Evolutionary conservation across 2,113 vertebrate genomes (phyloP), one percentile per base, ranked within the genome.

Genomic region (Peromyscus maniculatus): DNA sequence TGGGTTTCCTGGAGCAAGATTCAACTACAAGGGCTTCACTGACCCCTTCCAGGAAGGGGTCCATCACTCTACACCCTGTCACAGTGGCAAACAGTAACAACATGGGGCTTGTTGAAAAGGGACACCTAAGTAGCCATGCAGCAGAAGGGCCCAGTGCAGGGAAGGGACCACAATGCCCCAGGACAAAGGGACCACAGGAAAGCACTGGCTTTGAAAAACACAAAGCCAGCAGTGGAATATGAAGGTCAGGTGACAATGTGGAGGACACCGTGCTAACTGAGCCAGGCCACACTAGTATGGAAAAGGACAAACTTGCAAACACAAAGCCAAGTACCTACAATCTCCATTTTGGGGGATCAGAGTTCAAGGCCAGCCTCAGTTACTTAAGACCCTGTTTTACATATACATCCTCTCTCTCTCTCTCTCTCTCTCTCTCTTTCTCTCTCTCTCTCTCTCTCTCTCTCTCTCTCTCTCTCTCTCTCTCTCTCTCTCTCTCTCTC

Each of bases 171-270:
- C 16, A 62, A 62, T 12, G 0, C 80, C 52, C 1, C 7, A 0
- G 16, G 59, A 52, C 69, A 69, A 36, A 67, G 80, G 89, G 62
- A 7, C 62, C 21, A 2, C n/a, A 31, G 36, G 86, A 55, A 52
- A 57, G 15, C 12, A 1, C 80, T 22, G 64, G 28, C 10, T 52
- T 86, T 82, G 16, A 90, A 39, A 8, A 16, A 9, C 0, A 0
- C 89, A 22, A 59, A 57, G 7, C 69, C 39, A 21, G 64, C 67
- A 26, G 64, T 1, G 13, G 46, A n/a, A 2, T 1, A 1, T 0
- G 11, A 89, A 21, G 31, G 62, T 24, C 19, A 8, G 55, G 39
- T 28, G 67, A 26, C 33, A 5, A 22, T 62, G 69, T 26, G 74
- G 12, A 69, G 7, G 36, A 13, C 49, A 7, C 1, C 5, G 28